Evolutionary conservation across 2,113 vertebrate species (phyloP).

Genomic region (Rhagologus leucostigma): DNA sequence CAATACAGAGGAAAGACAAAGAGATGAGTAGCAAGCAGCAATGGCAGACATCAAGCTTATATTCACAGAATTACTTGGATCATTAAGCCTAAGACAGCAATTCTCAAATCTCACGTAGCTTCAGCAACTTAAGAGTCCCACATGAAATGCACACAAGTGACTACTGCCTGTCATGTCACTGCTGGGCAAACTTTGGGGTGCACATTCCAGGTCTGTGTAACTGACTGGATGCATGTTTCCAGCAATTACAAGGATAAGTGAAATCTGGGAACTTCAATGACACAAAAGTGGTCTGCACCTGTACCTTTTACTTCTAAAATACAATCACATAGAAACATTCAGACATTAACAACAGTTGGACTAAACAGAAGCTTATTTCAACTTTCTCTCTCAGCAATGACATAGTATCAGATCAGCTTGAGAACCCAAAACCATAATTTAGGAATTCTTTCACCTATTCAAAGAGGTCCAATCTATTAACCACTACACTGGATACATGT

Average conservation of each 20-base stretch:
- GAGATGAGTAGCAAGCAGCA: neutral
- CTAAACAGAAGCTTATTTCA: neutral
- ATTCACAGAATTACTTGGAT: neutral
- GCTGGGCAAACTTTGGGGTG: neutral
- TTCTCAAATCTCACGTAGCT: neutral
- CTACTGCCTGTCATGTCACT: neutral
- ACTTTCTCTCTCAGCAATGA: neutral
- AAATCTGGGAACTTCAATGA: neutral
- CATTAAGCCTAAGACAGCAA: neutral
- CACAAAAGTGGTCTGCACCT: neutral
- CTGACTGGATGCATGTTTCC: neutral
- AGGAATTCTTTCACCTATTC: neutral
- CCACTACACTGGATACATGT: neutral
- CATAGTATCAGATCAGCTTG: neutral
- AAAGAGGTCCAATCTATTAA: neutral
- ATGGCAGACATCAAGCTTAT: neutral
- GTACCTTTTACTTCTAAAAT: neutral
- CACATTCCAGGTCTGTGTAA: neutral
- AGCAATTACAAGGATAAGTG: neutral
- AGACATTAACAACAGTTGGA: neutral
- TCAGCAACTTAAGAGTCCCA: neutral
- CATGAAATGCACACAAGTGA: neutral
- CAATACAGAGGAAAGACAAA: neutral
- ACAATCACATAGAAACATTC: neutral
- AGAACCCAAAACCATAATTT: neutral